phyloP scores from a whole-genome alignment of 2,797 vertebrate species.

The Prionace glauca region DNA sequence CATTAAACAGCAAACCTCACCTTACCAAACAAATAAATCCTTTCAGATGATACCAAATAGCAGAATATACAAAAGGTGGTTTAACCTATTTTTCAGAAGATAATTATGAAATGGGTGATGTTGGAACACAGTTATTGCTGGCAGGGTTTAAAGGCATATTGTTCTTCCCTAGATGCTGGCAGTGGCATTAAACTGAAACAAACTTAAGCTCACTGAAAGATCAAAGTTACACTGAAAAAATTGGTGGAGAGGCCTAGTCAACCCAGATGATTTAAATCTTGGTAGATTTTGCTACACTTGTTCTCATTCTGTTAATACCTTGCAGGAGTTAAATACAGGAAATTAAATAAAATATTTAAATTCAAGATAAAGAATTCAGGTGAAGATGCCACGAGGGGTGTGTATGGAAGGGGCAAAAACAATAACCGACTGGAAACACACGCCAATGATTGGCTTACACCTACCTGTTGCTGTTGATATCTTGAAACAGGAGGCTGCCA shows the following conservation, averaged over 20 bases:
- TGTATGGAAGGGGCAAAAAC: not conserved
- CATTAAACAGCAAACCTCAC: not conserved
- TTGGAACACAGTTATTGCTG: not conserved
- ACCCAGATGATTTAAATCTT: not conserved
- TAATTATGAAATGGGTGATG: not conserved
- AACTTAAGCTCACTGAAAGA: not conserved
- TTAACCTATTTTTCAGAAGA: not conserved
- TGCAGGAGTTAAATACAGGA: not conserved
- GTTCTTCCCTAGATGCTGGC: not conserved
- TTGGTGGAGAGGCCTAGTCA: not conserved
- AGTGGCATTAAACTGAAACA: not conserved
- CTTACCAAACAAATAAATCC: not conserved
- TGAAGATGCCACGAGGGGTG: too few species aligned
- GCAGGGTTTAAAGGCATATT: not conserved
- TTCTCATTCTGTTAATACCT: not conserved
- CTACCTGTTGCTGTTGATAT: conserved; percentile 77
- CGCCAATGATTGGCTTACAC: not conserved
- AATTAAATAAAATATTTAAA: not conserved
- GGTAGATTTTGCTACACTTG: not conserved
- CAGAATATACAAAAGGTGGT: not conserved
- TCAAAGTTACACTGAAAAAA: not conserved
- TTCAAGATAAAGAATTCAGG: not conserved
- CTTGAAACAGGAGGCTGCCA: conserved; percentile 60
- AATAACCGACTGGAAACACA: not conserved
- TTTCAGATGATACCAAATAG: not conserved